Base-by-base conservation (phyloP, 2,113 vertebrate genomes). In the Crotophaga sulcirostris region DNA sequence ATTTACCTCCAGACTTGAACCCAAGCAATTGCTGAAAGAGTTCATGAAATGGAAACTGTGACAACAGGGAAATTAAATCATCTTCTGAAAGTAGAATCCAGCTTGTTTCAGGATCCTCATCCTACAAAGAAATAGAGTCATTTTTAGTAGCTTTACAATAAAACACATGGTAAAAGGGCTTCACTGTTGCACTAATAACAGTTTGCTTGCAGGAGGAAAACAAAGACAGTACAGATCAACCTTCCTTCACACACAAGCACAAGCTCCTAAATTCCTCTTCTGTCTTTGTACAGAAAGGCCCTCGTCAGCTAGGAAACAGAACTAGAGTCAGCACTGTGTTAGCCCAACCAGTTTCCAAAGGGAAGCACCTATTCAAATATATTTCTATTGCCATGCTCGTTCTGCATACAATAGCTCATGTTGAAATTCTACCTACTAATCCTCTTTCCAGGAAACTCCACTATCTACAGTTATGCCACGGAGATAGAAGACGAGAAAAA, bases 1-100 rank as follows among this genome's bases (percentile, higher is more conserved):
- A 68, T 55, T 97, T 97, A 99, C 99, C 99, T 97, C 98, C 97
- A 81, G 97, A 97, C n/a, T 98, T 98, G 97, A 99, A 98, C 10
- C 99, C 99, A 31, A 99, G 98, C 94, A 99, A 98, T 67, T 99
- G 98, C 55, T 99, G 98, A 94, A 99, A 99, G 72, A 99, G 98
- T 66, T 99, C 98, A 94, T 99, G 98, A 97, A 99, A 99, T 2
- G 99, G 99, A 76, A 99, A 99, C 97, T 99, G 99, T 84, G 98
- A 99, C 72, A 99, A 97, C 17, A 99, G 95, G 26, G 97, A 97
- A 82, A 99, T 98, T 74, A 99, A 97, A 87, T 99, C 99, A 77
- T 99, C 99, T 94, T 99, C 99, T 72, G 98, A 98, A 82, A 99
- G 98, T 21, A 99, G 97, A 96, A 99, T 92, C 99, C 99, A 99